Evolutionary conservation across 2,888 invertebrate genomes (phyloP).

Genomic region (Lacanobia oleracea): DNA sequence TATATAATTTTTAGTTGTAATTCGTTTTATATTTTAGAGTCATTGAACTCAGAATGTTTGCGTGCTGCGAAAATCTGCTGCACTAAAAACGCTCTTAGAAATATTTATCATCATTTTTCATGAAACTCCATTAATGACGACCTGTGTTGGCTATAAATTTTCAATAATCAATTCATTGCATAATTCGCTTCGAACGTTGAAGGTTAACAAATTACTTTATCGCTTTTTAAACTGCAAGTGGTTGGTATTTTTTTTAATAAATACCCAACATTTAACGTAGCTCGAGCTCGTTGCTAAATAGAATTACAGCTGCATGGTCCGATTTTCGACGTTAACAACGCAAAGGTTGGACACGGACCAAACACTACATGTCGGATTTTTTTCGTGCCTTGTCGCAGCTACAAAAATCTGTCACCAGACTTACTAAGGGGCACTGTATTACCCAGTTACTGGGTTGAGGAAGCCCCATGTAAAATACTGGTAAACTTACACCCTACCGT

Average conservation of each 20-base stretch:
- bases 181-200: background rate
- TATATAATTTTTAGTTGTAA: background rate
- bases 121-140: background rate
- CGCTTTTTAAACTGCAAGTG: background rate
- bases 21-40: background rate
- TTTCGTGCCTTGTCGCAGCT: too few relatives aligned
- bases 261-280: too few relatives aligned
- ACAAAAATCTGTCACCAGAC: too few relatives aligned
- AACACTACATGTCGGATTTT: too few relatives aligned
- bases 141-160: background rate
- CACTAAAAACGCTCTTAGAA: slow-evolving; percentile 7
- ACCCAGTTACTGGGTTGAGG: too few relatives aligned
- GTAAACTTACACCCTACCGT: too few relatives aligned
- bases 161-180: background rate
- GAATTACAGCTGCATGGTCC: too few relatives aligned
- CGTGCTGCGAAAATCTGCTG: background rate
- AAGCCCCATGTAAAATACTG: too few relatives aligned
- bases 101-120: slow-evolving; percentile 1
- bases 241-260: background rate
- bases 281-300: too few relatives aligned
- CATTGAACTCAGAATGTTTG: background rate
- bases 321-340: too few relatives aligned
- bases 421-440: too few relatives aligned
- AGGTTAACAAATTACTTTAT: background rate
- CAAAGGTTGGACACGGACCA: too few relatives aligned